Conservation (phyloP, 2,888 invertebrate species). For the Melikaiella ostensackeni region DNA sequence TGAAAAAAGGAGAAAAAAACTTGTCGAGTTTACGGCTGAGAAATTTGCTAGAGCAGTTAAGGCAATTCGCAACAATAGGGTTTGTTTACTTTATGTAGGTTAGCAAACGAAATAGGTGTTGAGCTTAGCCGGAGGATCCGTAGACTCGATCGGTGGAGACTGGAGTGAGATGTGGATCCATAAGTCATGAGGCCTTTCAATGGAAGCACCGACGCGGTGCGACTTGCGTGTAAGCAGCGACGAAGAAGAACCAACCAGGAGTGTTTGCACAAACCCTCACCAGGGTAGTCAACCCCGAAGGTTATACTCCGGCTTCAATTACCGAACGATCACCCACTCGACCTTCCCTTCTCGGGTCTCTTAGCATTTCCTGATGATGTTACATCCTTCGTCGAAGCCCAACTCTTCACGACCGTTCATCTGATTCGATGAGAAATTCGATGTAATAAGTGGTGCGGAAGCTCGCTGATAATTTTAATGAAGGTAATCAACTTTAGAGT, state of each 20-base stretch:
- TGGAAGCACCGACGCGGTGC: constrained; percentile 45
- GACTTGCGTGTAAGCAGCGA: constrained; percentile 54
- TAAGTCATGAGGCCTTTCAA: constrained; percentile 66
- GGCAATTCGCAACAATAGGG: constrained; percentile 45
- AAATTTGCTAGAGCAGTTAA: not conserved
- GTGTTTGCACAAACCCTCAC: constrained; percentile 59
- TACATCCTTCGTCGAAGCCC: constrained; percentile 15
- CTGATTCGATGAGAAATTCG: constrained; percentile 17
- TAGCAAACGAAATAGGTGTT: constrained; percentile 61
- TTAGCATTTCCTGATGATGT: constrained; percentile 25
- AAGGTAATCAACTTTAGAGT: constrained; percentile 17
- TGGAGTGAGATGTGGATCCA: constrained; percentile 64
- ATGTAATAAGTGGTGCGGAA: constrained; percentile 35
- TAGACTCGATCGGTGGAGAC: constrained; percentile 62
- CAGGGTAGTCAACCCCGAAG: constrained; percentile 58
- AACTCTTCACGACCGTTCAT: not conserved
- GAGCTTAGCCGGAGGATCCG: constrained; percentile 48
- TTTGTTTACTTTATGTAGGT: constrained; percentile 57
- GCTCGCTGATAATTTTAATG: constrained; percentile 35
- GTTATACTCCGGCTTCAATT: constrained; percentile 53
- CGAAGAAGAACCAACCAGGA: constrained; percentile 54
- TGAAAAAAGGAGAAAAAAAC: not conserved
- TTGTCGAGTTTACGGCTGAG: not conserved
- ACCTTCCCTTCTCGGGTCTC: constrained; percentile 52
- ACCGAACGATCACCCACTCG: constrained; percentile 56